Base-by-base conservation (phyloP, 1,140 invertebrate species). In the Diorhabda carinulata region DNA sequence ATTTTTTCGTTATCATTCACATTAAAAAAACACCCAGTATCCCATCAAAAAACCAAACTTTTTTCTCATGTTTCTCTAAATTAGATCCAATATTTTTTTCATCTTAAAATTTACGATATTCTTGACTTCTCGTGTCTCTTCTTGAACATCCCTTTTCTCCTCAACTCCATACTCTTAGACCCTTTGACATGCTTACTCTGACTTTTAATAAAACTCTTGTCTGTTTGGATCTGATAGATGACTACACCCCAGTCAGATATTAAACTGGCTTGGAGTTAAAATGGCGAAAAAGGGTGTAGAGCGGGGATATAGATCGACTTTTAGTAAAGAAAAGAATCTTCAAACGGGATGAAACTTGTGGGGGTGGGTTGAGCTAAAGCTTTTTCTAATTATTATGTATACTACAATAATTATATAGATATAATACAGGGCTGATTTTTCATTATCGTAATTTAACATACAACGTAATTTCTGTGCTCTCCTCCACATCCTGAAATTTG, bases 181-280 rank as follows among this genome's bases (percentile, higher is more conserved):
- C 78, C 78, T 81, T 81, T 81, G 80, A 81, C 81, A 78, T 79
- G 70, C 76, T 76, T 76, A 76, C 79, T 57, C 68, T 65, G 68
- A 69, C 68, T 69, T 69, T 69, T 69, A 69, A 73, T 73, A 73
- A 73, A 73, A 73, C 72, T 73, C 72, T 69, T 69, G 68, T 69
- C 68, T 69, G 68, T 68, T 68, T 61, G 79, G 78, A 77, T 78
- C 78, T 82, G 81, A 82, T 82, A 82, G 81, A 82, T 82, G 81
- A 82, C 81, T 81, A 77, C 80, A 78, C 81, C 80, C 77, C 73
- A 79, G 80, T 78, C 79, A 79, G 80, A 81, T 81, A 81, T 81
- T 81, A 80, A 81, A 81, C 78, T 74, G 74, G 75, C 70, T 74
- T 64, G 71, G 74, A 69, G 70, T 64, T 68, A 63, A 57, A 56